Evolutionary conservation across 2,113 vertebrate species (phyloP), one percentile per base, ranked within the genome.

Genomic region (Cricetomys ansorgei): DNA sequence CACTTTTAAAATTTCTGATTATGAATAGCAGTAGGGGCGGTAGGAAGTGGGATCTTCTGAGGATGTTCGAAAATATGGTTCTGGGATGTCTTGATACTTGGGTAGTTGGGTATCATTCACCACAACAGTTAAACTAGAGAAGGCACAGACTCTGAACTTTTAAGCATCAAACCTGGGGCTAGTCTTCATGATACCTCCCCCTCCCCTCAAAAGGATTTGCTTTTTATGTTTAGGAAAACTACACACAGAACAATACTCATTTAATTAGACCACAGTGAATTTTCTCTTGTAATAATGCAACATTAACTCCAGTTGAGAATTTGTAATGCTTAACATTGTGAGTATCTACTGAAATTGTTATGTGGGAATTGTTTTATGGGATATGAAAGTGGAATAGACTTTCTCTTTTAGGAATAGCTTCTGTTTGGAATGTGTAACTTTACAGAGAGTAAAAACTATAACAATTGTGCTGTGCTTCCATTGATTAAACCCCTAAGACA

Each of bases 391-490:
- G 4, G 57, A 4, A 23, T 89, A 55, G 5, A n/a, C 16, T 65
- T 90, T 93, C 23, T 88, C 2, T 88, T 91, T 81, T 86, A 93
- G 87, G 13, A 55, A 89, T 43, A 16, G 75, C 76, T 88, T 90
- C 92, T n/a, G 55, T 86, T 96, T 73, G 8, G 37, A 92, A 94
- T 84, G 72, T 75, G 62, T 11, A 88, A 21, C 29, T 95, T 92
- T 94, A 91, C 23, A 57, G 29, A 86, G 45, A 92, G n/a, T 91
- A 81, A 89, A 80, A 91, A 59, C 69, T 50, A 19, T 94, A 37
- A 70, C 69, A 95, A 80, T 67, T 90, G 19, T 73, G 77, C 29
- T 94, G 43, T 86, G 92, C 34, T 92, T 97, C 73, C 55, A 40
- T 67, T 85, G 85, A 59, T 48, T 62, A 87, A 93, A 92, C 92